phyloP scores from a whole-genome alignment of 1,140 invertebrate genomes.

The Glossosoma conforme region DNA sequence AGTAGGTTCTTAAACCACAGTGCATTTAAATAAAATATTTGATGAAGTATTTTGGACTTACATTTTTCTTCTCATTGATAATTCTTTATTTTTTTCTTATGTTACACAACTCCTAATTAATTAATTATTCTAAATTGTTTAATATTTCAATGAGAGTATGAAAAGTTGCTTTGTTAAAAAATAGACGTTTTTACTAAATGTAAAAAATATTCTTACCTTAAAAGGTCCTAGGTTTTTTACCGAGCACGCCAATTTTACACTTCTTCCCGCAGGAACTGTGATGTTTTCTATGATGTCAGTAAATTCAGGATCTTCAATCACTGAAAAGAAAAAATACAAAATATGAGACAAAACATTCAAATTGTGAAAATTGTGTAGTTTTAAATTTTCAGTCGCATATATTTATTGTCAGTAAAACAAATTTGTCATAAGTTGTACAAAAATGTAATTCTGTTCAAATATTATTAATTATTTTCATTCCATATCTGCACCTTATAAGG shows the following conservation, averaged over 20 bases:
- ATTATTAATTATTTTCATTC: no score
- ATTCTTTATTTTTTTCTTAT: no score
- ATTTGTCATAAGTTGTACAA: neutral
- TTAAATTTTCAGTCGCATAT: neutral
- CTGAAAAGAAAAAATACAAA: conserved; percentile 51
- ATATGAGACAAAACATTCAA: conserved; percentile 6
- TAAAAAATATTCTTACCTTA: conserved; percentile 64
- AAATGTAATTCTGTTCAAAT: neutral
- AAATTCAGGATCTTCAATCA: conserved; percentile 64
- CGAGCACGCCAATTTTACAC: conserved; percentile 81
- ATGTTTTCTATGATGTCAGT: conserved; percentile 66
- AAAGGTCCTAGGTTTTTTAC: conserved; percentile 84
- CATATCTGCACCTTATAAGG: neutral
- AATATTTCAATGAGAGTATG: no score
- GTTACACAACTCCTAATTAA: no score
- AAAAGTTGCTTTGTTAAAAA: no score
- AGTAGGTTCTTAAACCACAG: no score
- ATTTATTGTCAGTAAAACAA: neutral
- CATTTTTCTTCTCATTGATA: no score
- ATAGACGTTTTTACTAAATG: no score
- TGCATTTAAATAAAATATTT: no score
- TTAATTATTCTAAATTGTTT: no score
- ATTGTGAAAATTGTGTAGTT: neutral
- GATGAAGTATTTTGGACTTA: no score
- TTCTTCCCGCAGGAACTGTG: conserved; percentile 73